Percentiles rank a stretch among this genome's conserved stretches.
Evolutionary conservation across 2,797 vertebrate genomes (phyloP).

Genomic region (Clarias laeviceps): DNA sequence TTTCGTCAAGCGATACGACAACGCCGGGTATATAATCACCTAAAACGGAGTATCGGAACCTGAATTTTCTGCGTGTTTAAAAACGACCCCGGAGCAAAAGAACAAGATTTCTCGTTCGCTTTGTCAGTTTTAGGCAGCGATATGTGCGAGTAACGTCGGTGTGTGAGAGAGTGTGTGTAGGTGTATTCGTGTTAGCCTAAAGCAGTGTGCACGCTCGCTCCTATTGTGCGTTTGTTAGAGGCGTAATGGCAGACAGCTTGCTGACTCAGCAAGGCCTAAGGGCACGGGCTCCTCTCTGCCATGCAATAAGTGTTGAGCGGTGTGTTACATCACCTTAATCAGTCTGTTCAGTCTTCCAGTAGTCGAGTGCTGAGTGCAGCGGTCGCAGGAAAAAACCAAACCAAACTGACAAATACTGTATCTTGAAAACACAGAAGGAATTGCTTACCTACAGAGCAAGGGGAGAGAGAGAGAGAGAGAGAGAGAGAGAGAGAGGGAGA

Average conservation of each 20-base stretch:
- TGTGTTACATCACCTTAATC: conserved; percentile 73
- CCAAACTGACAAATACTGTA: conserved; percentile 36
- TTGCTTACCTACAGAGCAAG: conserved; percentile 74
- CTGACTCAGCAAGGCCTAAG: conserved; percentile 65
- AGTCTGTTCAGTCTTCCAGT: conserved; percentile 51
- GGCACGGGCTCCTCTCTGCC: conserved; percentile 62
- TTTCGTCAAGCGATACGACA: neutral
- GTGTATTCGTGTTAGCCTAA: conserved; percentile 32
- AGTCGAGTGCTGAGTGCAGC: conserved; percentile 33
- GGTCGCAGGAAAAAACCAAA: conserved; percentile 34
- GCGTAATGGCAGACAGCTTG: conserved; percentile 55
- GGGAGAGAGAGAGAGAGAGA: conserved; percentile 2
- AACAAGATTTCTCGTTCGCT: conserved; percentile 14
- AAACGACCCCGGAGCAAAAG: neutral
- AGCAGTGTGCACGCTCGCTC: conserved; percentile 41
- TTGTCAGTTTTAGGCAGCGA: conserved; percentile 17
- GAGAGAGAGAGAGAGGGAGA: conserved; percentile 44
- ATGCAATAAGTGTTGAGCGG: conserved; percentile 57
- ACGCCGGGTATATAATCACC: neutral
- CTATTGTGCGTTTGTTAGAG: conserved; percentile 56
- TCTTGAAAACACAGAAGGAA: conserved; percentile 62
- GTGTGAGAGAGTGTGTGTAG: conserved; percentile 10
- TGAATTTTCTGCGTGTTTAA: neutral
- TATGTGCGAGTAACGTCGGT: conserved; percentile 12
- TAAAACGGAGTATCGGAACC: neutral